phyloP scores from a whole-genome alignment of 2,113 vertebrate genomes.

The Chloropsis hardwickii region DNA sequence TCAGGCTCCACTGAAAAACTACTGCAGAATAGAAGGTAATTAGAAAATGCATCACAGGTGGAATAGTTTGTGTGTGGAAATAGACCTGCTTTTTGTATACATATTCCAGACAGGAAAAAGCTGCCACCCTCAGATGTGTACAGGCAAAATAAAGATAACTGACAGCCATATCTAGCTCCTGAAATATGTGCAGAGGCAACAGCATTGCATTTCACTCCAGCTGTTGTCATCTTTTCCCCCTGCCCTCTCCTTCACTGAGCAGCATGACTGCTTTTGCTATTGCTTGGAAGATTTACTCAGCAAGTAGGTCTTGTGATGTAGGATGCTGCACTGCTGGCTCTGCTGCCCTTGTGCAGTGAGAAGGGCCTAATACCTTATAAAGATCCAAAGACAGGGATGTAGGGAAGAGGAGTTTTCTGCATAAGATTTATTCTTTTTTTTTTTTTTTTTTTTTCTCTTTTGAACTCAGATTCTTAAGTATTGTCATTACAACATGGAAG shows the following conservation, averaged over 20 bases:
- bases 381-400: neutral
- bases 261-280: neutral
- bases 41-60: neutral
- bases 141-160: neutral
- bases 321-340: neutral
- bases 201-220: neutral
- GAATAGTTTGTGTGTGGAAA: neutral
- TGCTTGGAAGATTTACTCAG: constrained; percentile 20
- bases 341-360: neutral
- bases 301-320: neutral
- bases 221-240: neutral
- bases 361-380: neutral
- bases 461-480: neutral
- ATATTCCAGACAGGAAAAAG: neutral
- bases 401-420: neutral
- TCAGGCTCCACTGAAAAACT: neutral
- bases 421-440: neutral
- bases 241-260: neutral
- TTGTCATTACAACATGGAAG: neutral
- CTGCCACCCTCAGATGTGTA: neutral
- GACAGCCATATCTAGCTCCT: neutral
- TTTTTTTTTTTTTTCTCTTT: neutral
- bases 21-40: neutral
- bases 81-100: neutral
- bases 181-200: neutral